These are phyloP conservation scores for Takifugu bimaculatus DNA, from an alignment of 2,113 vertebrate species.

Conservation along the genomic window DNA sequence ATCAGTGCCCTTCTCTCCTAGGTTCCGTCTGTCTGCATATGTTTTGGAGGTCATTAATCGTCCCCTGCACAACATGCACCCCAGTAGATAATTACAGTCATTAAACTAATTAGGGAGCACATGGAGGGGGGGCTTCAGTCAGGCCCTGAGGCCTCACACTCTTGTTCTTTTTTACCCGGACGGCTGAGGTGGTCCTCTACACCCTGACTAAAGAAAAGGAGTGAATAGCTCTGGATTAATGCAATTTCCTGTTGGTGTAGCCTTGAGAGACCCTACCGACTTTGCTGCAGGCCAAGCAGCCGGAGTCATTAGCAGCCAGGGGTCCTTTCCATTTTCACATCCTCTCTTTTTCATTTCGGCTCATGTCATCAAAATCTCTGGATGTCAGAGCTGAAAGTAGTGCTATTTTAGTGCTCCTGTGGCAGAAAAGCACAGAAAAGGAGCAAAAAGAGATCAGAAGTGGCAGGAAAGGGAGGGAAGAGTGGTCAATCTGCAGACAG, in stretches of 20 bases:
- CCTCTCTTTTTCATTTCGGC: constrained; percentile 22
- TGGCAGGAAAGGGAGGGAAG: constrained; percentile 50
- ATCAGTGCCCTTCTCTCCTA: constrained; percentile 25
- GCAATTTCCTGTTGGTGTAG: constrained; percentile 74
- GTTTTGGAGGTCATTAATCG: constrained; percentile 76
- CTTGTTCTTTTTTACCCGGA: constrained; percentile 57
- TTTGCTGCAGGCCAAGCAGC: constrained; percentile 52
- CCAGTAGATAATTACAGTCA: constrained; percentile 79
- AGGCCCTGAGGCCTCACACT: constrained; percentile 62
- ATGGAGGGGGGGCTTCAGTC: constrained; percentile 68
- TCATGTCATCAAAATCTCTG: constrained; percentile 52
- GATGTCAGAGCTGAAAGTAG: constrained; percentile 12
- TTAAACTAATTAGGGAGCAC: constrained; percentile 78
- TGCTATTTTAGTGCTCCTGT: constrained; percentile 36
- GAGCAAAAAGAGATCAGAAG: constrained; percentile 28
- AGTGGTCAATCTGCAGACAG: constrained; percentile 53
- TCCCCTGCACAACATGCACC: constrained; percentile 71
- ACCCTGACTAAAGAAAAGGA: constrained; percentile 57
- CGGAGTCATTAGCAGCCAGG: neutral
- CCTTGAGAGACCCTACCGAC: constrained; percentile 59
- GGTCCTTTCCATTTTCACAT: constrained; percentile 35
- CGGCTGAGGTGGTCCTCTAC: constrained; percentile 67
- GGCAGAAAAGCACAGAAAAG: constrained; percentile 22
- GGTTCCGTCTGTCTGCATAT: constrained; percentile 73
- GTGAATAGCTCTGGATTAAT: constrained; percentile 69